Evolutionary conservation across 2,888 invertebrate species (phyloP).

Genomic region (Dasysyrphus tricinctus): DNA sequence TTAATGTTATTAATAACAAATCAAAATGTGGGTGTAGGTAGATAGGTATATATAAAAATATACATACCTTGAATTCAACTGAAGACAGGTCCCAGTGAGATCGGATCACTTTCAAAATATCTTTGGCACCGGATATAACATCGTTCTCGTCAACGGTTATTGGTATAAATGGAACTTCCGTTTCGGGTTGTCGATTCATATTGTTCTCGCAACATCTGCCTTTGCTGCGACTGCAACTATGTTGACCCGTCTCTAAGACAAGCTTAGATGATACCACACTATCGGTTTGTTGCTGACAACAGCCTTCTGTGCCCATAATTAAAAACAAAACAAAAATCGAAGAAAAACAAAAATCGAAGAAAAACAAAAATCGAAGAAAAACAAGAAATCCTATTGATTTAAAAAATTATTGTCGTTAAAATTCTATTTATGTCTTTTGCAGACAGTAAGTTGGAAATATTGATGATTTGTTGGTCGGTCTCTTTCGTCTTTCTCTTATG

Average conservation of each 20-base stretch:
- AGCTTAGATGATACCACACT: slow-evolving; percentile 49
- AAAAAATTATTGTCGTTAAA: slow-evolving; percentile 42
- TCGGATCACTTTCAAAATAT: slow-evolving; percentile 88
- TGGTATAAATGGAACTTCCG: slow-evolving; percentile 83
- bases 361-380: slow-evolving; percentile 32
- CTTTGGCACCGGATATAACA: slow-evolving; percentile 87
- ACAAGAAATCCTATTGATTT: slow-evolving; percentile 55
- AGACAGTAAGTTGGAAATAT: slow-evolving; percentile 17
- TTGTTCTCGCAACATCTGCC: slow-evolving; percentile 47
- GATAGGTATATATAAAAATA: background rate
- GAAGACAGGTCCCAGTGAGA: slow-evolving; percentile 88
- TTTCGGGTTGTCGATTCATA: slow-evolving; percentile 30
- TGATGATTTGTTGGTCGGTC: slow-evolving; percentile 39
- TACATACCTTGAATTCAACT: slow-evolving; percentile 89
- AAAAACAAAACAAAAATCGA: background rate
- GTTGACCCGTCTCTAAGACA: slow-evolving; percentile 7
- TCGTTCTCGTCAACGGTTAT: slow-evolving; percentile 88
- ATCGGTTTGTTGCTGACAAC: slow-evolving; percentile 66
- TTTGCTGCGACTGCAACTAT: slow-evolving; percentile 1
- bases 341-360: too few species aligned
- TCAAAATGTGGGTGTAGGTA: background rate
- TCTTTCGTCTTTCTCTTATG: background rate
- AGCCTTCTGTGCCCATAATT: slow-evolving; percentile 71
- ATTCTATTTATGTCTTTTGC: slow-evolving; percentile 44
- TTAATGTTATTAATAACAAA: background rate